Conservation (phyloP, 2,888 invertebrate species). For the Scaeva pyrastri region DNA sequence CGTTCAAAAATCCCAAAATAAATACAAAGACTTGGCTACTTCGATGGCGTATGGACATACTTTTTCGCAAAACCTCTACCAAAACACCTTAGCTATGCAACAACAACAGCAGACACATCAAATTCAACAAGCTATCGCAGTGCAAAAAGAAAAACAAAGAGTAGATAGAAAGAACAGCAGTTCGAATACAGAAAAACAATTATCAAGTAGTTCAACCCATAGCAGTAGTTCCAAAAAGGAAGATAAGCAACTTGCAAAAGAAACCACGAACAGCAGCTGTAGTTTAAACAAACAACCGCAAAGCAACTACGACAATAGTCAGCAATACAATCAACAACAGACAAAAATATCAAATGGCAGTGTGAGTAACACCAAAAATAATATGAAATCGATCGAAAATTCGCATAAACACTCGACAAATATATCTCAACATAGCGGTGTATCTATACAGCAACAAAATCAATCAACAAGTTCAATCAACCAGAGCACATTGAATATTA, state of each 20-base stretch:
- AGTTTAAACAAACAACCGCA: conserved; percentile 74
- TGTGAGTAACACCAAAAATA: conserved; percentile 62
- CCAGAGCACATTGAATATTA: conserved; percentile 73
- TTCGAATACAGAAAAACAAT: conserved; percentile 71
- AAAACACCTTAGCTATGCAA: conserved; percentile 82
- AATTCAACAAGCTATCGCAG: conserved; percentile 78
- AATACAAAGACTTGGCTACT: conserved; percentile 84
- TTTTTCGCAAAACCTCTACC: conserved; percentile 83
- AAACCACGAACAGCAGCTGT: conserved; percentile 50
- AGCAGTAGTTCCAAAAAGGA: conserved; percentile 80
- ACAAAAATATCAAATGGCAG: conserved; percentile 74
- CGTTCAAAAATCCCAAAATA: conserved; percentile 86
- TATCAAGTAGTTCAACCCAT: conserved; percentile 56
- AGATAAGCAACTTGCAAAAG: conserved; percentile 77
- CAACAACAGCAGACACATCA: conserved; percentile 82
- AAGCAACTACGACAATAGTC: conserved; percentile 52
- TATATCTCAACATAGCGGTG: conserved; percentile 62
- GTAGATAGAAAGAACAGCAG: conserved; percentile 80
- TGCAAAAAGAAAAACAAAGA: conserved; percentile 81
- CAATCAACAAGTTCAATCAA: conserved; percentile 44
- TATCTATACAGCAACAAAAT: conserved; percentile 69
- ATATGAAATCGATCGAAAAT: conserved; percentile 64
- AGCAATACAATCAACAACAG: conserved; percentile 72
- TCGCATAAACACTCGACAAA: conserved; percentile 70
- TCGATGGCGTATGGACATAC: conserved; percentile 83